Conservation (phyloP, 2,888 invertebrate species). For the Fragum whitleyi region DNA sequence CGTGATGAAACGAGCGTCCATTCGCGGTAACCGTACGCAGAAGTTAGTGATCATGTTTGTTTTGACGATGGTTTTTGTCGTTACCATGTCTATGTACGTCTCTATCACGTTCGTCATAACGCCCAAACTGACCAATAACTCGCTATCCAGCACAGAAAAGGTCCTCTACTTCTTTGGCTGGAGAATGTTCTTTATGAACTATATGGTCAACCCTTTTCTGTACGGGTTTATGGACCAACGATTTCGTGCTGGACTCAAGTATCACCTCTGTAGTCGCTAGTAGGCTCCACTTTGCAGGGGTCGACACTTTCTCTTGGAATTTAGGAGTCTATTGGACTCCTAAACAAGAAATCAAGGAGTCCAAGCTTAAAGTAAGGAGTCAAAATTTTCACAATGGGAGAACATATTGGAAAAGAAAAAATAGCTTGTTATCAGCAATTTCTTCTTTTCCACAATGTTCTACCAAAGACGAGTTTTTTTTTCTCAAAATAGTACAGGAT, state of each 20-base stretch:
- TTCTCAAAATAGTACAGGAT: no score
- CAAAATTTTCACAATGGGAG: no score
- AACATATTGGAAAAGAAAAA: conserved; percentile 16
- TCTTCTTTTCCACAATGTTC: not conserved
- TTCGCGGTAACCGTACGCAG: conserved; percentile 7
- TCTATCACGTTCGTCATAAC: not conserved
- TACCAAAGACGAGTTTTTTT: no score
- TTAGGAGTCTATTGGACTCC: not conserved
- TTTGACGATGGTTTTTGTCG: conserved; percentile 20
- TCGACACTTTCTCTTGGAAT: no score
- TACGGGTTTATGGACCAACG: conserved; percentile 22
- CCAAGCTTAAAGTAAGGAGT: no score
- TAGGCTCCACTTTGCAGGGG: not conserved
- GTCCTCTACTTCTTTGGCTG: not conserved
- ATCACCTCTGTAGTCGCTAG: conserved; percentile 5
- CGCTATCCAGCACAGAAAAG: conserved; percentile 7
- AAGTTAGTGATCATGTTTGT: conserved; percentile 24
- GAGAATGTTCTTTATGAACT: conserved; percentile 14
- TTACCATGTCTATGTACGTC: conserved; percentile 8
- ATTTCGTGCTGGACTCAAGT: not conserved
- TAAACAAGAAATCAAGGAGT: no score
- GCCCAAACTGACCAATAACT: not conserved
- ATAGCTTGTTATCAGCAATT: conserved; percentile 3
- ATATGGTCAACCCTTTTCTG: conserved; percentile 17
- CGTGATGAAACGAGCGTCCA: not conserved